Conservation (phyloP, 2,113 vertebrate genomes). For the Neogobius melanostomus region DNA sequence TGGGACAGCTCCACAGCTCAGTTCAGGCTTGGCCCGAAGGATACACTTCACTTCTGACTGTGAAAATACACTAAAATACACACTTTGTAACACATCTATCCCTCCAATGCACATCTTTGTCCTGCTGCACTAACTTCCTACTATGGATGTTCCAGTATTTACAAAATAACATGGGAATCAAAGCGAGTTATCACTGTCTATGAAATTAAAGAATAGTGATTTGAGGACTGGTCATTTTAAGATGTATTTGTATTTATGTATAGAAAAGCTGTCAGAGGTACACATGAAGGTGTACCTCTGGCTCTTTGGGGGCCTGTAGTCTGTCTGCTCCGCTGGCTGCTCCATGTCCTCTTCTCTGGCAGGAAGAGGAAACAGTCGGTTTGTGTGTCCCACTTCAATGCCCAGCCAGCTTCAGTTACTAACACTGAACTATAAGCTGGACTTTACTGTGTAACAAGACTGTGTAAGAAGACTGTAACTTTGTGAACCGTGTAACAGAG, state of each 20-base stretch:
- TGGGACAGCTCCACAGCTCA: background rate
- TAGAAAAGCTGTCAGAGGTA: no score
- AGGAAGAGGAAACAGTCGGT: conserved; percentile 68
- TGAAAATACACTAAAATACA: background rate
- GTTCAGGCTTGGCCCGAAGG: background rate
- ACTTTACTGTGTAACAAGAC: background rate
- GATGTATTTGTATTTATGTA: no score
- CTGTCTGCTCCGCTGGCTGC: conserved; percentile 7
- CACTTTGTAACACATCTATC: no score
- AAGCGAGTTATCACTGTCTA: no score
- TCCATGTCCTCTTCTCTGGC: conserved; percentile 54
- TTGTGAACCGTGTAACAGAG: background rate
- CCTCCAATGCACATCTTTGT: no score
- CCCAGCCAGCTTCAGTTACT: conserved; percentile 23
- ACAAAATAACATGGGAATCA: no score
- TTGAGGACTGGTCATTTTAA: no score
- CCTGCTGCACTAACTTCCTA: no score
- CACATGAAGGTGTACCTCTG: no score
- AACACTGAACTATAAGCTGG: background rate
- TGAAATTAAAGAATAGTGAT: no score
- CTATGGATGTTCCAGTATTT: no score
- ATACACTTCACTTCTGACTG: background rate
- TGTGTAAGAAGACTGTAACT: background rate
- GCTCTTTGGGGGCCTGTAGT: background rate
- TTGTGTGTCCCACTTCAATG: conserved; percentile 43